Evolutionary conservation across 1,140 invertebrate genomes (phyloP), one percentile per base, ranked within the genome.

Genomic region (Micrasema minimum): DNA sequence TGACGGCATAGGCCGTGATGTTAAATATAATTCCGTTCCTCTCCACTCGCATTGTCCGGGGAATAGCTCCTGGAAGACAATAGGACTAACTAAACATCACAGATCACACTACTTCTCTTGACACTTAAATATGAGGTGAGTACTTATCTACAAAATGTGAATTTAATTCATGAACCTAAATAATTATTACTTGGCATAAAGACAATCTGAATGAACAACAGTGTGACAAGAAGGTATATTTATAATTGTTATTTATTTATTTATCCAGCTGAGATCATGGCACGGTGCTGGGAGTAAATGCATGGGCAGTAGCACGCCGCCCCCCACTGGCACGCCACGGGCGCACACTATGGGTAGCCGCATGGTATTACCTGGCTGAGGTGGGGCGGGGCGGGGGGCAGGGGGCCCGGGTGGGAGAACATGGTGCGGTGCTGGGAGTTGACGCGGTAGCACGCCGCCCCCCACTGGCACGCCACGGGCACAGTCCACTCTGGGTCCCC

Each of bases 261-360:
- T n/a, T n/a, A n/a, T n/a, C n/a, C n/a, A n/a, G n/a, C n/a, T n/a
- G 43, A n/a, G 50, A 16, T 65, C 1, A n/a, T n/a, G 1, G 48
- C 26, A 1, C 69, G 48, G 31, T 71, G 69, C 18, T 53, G 46
- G 4, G 37, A 50, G 18, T 55, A 65, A 4, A 22, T 48, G 9
- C n/a, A n/a, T n/a, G n/a, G n/a, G n/a, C 69, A 37, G 61, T 71
- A 71, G 50, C 69, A 71, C 1, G 48, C 35, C 10, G 53, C 69
- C 2, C 69, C 61, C 35, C 35, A 71, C 48, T 46, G 59, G 41
- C 69, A 71, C 23, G 46, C 26, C 0, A 43, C n/a, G 38, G 69
- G 48, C 6, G 43, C 9, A 1, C 61, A 71, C 18, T 66, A 50
- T 0, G 48, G 12, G 43, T 71, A 61, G 0, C 48, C 50, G 11